Conservation (phyloP, 2,113 vertebrate species). For the Polypterus senegalus region DNA sequence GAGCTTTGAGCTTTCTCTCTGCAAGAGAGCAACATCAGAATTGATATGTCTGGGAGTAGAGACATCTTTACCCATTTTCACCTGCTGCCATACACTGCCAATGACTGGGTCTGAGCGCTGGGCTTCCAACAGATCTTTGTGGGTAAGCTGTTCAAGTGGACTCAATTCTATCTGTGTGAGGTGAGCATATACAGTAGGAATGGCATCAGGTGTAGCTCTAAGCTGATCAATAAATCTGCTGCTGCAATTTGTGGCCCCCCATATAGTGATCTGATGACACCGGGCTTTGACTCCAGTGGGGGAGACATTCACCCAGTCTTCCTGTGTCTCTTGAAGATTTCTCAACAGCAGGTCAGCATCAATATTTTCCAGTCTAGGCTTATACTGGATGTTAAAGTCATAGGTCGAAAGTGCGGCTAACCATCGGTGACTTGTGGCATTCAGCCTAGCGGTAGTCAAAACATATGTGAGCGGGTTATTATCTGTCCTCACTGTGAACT, state of each 20-base stretch:
- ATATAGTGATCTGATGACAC: not conserved
- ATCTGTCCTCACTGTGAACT: not conserved
- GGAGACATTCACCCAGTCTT: not conserved
- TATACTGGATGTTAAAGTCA: not conserved
- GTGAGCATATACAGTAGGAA: not conserved
- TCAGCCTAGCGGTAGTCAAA: not conserved
- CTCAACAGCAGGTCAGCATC: not conserved
- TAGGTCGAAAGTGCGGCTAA: not conserved
- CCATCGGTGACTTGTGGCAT: not conserved
- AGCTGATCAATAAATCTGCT: slow-evolving; percentile 3
- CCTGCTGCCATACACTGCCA: not conserved
- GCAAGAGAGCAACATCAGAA: not conserved
- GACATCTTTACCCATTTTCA: not conserved
- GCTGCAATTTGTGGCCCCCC: not conserved
- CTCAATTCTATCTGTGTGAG: not conserved
- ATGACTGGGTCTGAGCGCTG: not conserved
- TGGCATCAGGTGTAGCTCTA: not conserved
- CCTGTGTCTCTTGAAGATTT: not conserved
- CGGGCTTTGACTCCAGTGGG: not conserved
- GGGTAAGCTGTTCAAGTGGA: not conserved
- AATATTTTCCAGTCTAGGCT: not conserved
- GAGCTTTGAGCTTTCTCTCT: not conserved
- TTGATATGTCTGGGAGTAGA: not conserved
- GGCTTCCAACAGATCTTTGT: not conserved
- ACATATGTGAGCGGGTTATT: slow-evolving; percentile 1